phyloP scores from a whole-genome alignment of 2,797 vertebrate genomes.

The Synanceia verrucosa region DNA sequence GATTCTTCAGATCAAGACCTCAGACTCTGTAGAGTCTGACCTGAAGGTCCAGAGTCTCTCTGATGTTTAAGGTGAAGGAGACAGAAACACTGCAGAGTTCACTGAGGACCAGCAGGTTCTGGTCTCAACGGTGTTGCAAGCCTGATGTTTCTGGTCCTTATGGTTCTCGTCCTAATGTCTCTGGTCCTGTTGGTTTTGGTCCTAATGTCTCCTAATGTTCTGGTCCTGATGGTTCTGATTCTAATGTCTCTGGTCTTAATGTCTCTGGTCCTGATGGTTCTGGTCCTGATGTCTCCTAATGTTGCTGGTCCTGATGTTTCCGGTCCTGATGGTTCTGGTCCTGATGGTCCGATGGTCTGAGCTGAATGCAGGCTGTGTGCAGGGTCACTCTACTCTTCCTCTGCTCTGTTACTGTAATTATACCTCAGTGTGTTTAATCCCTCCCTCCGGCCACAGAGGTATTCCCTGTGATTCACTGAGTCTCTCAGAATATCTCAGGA shows the following conservation, averaged over 20 bases:
- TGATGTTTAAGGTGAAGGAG: neutral
- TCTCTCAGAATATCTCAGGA: constrained; percentile 65
- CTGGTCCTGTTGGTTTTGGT: neutral
- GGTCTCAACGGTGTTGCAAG: no score
- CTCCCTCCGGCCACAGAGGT: constrained; percentile 79
- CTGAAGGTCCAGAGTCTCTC: neutral
- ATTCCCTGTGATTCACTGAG: constrained; percentile 72
- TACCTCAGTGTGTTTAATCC: constrained; percentile 78
- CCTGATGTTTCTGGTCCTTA: neutral
- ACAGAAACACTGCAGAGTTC: neutral
- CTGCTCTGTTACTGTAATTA: constrained; percentile 80
- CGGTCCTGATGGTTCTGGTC: constrained; percentile 28
- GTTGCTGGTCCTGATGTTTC: constrained; percentile 12
- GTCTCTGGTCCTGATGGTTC: neutral
- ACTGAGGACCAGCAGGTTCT: neutral
- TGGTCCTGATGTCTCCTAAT: constrained; percentile 8
- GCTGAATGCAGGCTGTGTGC: constrained; percentile 74
- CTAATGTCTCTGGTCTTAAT: neutral
- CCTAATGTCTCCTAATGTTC: neutral
- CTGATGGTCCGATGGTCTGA: constrained; percentile 53
- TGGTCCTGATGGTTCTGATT: neutral
- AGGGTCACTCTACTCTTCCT: constrained; percentile 76
- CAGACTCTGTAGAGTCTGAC: neutral
- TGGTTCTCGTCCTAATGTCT: neutral
- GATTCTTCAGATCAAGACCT: neutral